Percentiles rank a stretch among this genome's conserved stretches.
Evolutionary conservation across 2,888 invertebrate species (phyloP).

Genomic region (Cotesia congregata): DNA sequence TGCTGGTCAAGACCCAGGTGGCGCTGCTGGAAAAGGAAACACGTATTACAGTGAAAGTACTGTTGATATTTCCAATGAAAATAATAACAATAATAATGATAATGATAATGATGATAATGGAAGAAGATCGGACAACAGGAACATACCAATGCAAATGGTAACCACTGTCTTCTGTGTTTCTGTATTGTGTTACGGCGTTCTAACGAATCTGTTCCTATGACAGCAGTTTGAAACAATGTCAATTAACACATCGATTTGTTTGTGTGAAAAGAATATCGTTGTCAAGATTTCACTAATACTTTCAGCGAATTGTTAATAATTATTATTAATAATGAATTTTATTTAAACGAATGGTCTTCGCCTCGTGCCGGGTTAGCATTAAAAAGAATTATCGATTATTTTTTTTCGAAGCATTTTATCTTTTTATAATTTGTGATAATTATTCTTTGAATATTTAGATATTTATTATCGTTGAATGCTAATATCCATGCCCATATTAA

Average conservation of each 20-base stretch:
- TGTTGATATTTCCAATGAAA: slow-evolving; percentile 30
- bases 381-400: slow-evolving; percentile 15
- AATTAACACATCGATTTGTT: not conserved
- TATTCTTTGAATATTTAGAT: slow-evolving; percentile 18
- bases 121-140: slow-evolving; percentile 56
- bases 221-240: slow-evolving; percentile 39
- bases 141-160: slow-evolving; percentile 69
- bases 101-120: slow-evolving; percentile 48
- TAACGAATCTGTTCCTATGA: slow-evolving; percentile 68
- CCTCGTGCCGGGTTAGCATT: slow-evolving; percentile 35
- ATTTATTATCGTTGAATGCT: slow-evolving; percentile 46
- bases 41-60: not conserved
- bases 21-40: too few relatives aligned
- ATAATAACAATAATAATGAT: slow-evolving; percentile 50
- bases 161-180: slow-evolving; percentile 70
- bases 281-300: slow-evolving; percentile 5
- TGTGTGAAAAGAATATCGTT: slow-evolving; percentile 37
- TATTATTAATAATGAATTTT: not conserved
- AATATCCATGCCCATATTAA: slow-evolving; percentile 44
- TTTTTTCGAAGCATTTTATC: slow-evolving; percentile 49
- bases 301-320: too few relatives aligned
- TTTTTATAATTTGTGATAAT: slow-evolving; percentile 61
- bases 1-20: too few relatives aligned
- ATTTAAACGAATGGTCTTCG: slow-evolving; percentile 24
- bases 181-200: slow-evolving; percentile 69